phyloP scores from a whole-genome alignment of 2,888 invertebrate genomes.

The Lepidochrysops patricia region DNA sequence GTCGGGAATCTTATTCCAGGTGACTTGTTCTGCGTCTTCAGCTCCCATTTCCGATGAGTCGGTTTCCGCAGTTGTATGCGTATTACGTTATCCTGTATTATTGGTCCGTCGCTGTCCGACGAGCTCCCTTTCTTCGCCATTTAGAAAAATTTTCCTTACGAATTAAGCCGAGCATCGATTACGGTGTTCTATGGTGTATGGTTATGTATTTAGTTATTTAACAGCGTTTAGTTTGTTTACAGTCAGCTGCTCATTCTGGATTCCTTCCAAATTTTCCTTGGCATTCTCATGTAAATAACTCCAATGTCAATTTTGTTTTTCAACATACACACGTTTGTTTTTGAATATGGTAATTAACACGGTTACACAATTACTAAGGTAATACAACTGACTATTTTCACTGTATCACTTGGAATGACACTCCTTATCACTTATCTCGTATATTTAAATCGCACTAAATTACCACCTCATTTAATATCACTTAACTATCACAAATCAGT shows the following conservation, averaged over 20 bases:
- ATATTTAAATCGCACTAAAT: neutral
- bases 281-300: constrained; percentile 62
- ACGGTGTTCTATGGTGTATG: constrained; percentile 31
- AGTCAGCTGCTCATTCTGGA: constrained; percentile 66
- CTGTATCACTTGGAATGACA: neutral
- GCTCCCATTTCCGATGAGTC: constrained; percentile 77
- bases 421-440: neutral
- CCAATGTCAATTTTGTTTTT: constrained; percentile 72
- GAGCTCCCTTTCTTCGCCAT: constrained; percentile 52
- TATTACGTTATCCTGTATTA: constrained; percentile 73
- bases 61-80: constrained; percentile 77
- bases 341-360: constrained; percentile 22
- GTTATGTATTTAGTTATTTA: constrained; percentile 35
- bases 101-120: constrained; percentile 61
- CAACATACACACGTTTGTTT: constrained; percentile 32
- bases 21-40: constrained; percentile 77
- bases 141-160: constrained; percentile 30
- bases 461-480: neutral
- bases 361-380: constrained; percentile 8
- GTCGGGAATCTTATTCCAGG: constrained; percentile 75
- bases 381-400: neutral
- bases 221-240: constrained; percentile 67
- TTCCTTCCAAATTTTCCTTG: constrained; percentile 50
- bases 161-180: constrained; percentile 28
- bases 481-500: neutral